These are phyloP conservation scores for Alcedo quadribrachys DNA, from an alignment of 2,797 vertebrate species.

Conservation along the genomic window DNA sequence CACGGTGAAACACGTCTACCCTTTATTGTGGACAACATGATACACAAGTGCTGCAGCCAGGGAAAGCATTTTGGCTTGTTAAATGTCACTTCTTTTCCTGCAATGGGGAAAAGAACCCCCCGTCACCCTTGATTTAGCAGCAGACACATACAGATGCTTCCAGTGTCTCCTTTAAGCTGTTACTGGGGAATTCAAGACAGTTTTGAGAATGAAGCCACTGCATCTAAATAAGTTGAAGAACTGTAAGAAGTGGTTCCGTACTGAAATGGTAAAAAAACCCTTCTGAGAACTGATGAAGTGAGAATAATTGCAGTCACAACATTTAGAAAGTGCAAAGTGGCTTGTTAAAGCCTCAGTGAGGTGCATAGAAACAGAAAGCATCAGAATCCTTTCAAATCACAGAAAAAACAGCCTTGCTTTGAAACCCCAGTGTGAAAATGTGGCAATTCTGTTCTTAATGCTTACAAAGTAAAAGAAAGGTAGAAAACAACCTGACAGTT, in stretches of 20 bases:
- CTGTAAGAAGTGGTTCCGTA: conserved; percentile 36
- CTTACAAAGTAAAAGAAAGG: neutral
- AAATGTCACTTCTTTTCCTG: neutral
- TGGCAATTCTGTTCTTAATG: neutral
- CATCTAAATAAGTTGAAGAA: conserved; percentile 46
- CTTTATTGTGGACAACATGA: neutral
- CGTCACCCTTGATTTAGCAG: neutral
- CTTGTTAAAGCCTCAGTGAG: conserved; percentile 38
- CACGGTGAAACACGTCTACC: neutral
- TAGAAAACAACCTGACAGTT: neutral
- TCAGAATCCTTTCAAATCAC: neutral
- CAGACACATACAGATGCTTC: neutral
- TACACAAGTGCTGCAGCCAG: neutral
- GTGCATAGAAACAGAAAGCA: neutral
- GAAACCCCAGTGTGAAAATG: neutral
- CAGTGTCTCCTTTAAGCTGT: conserved; percentile 1
- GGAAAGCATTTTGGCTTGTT: neutral
- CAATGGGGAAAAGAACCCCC: neutral
- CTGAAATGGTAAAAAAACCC: conserved; percentile 51
- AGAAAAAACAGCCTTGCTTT: neutral
- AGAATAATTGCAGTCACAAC: conserved; percentile 72
- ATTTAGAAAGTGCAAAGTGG: conserved; percentile 63
- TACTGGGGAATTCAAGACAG: neutral
- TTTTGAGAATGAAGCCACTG: neutral
- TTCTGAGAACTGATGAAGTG: conserved; percentile 55